Evolutionary conservation across 2,113 vertebrate genomes (phyloP), one percentile per base, ranked within the genome.

Genomic region (Ochotona princeps): DNA sequence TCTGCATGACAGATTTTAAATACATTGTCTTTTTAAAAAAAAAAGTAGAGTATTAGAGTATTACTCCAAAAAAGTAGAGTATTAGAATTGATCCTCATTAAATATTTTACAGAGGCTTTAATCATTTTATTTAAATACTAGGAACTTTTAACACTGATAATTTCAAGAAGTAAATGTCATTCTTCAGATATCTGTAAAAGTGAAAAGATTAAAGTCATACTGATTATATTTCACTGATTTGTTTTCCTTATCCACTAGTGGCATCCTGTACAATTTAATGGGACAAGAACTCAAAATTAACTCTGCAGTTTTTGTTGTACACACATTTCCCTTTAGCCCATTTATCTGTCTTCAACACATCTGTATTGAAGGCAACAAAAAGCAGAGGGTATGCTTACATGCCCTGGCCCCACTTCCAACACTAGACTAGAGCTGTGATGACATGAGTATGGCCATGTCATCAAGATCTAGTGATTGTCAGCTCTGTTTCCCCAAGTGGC

Each of bases 101-200:
- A 51, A 83, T 13, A 84, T 17, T 2, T 38, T 49, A 72, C 30
- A 1, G n/a, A 23, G 0, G 2, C n/a, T 83, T 84, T 70, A 51
- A 30, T 13, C 25, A 49, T 23, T 72, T 63, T 88, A 76, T 47
- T 54, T 83, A 65, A 61, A 75, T 38, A 92, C 51, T 32, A 84
- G 38, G 51, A 23, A 83, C 8, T 61, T 51, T 84, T 44, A 2
- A 44, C 13, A 82, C 28, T 4, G 66, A 11, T 4, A 81, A n/a
- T 92, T 92, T 81, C 6, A 85, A 72, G 63, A 89, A 84, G 5
- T 14, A 82, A 84, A 87, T 66, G 10, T 47, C 86, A 85, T 92
- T 93, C 26, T 80, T 90, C 84, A 82, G 28, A 26, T 21, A 75
- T 44, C 8, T 70, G 47, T 32, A 93, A 90, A 86, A 54, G 1